Conservation (phyloP, 2,113 vertebrate genomes). For the Apteryx mantelli region DNA sequence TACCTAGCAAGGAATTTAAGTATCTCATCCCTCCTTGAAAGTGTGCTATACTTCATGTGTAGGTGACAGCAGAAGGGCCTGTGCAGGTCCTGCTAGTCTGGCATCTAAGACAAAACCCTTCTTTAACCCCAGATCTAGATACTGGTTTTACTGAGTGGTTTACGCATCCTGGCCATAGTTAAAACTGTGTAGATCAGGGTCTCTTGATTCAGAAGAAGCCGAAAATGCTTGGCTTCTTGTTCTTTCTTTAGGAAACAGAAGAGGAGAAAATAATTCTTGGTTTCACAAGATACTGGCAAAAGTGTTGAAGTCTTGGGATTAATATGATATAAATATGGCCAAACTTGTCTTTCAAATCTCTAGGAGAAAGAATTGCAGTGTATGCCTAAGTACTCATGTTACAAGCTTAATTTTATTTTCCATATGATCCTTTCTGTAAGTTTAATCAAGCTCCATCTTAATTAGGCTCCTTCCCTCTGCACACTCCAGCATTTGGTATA, state of each 20-base stretch:
- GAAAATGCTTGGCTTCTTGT: conserved; percentile 34
- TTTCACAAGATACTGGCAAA: neutral
- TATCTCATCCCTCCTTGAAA: neutral
- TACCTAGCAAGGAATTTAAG: neutral
- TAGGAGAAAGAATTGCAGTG: neutral
- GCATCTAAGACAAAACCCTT: neutral
- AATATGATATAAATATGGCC: neutral
- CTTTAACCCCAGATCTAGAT: neutral
- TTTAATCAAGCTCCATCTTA: neutral
- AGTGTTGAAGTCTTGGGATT: neutral
- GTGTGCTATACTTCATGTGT: fast-evolving
- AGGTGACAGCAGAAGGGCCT: neutral
- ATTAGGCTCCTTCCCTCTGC: neutral
- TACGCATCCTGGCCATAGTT: neutral
- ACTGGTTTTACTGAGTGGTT: neutral
- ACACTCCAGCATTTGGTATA: neutral
- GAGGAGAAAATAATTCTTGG: neutral
- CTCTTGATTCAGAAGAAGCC: neutral
- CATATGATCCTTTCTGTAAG: neutral
- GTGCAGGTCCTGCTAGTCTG: neutral
- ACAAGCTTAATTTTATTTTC: neutral
- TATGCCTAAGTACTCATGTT: neutral
- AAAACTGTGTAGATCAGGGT: neutral
- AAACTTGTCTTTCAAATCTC: neutral
- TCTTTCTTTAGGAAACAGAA: neutral